A percentile compares a stretch with the other conserved stretches of the same genome.
These are phyloP conservation scores for Vireo griseus DNA, from an alignment of 2,797 vertebrate species.

Conservation along the genomic window DNA sequence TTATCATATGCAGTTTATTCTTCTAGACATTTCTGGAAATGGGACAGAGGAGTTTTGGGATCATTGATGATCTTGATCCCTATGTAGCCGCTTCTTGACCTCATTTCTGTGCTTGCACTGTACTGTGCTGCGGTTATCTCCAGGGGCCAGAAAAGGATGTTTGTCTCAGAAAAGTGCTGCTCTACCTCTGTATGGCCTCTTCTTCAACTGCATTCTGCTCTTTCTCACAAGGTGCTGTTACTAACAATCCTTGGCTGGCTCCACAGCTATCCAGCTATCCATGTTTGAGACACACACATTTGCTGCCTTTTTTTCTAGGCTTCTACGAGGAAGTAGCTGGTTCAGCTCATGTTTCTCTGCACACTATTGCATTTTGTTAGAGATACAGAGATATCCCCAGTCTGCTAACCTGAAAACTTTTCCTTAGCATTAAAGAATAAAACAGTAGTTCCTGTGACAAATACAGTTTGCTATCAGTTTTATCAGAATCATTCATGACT, in stretches of 20 bases:
- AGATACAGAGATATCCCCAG: neutral
- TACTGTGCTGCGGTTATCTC: neutral
- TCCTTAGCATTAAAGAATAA: neutral
- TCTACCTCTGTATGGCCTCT: accelerated
- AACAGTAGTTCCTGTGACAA: neutral
- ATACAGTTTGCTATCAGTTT: neutral
- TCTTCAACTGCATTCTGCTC: neutral
- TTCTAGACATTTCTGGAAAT: no score
- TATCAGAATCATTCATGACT: neutral
- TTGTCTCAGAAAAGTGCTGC: neutral
- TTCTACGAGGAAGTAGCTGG: neutral
- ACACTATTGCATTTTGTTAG: neutral
- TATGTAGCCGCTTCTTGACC: neutral
- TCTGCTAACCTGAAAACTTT: neutral
- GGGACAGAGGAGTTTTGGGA: neutral
- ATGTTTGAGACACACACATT: neutral
- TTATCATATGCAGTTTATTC: neutral
- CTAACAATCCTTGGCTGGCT: neutral
- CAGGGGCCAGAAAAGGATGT: neutral
- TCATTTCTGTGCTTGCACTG: neutral
- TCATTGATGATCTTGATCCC: neutral
- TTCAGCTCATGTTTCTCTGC: neutral
- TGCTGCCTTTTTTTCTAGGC: neutral
- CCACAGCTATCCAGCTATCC: neutral
- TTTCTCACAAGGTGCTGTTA: neutral